Evolutionary conservation across 2,797 vertebrate species (phyloP), one percentile per base, ranked within the genome.

Genomic region (Acanthurus lineatus): DNA sequence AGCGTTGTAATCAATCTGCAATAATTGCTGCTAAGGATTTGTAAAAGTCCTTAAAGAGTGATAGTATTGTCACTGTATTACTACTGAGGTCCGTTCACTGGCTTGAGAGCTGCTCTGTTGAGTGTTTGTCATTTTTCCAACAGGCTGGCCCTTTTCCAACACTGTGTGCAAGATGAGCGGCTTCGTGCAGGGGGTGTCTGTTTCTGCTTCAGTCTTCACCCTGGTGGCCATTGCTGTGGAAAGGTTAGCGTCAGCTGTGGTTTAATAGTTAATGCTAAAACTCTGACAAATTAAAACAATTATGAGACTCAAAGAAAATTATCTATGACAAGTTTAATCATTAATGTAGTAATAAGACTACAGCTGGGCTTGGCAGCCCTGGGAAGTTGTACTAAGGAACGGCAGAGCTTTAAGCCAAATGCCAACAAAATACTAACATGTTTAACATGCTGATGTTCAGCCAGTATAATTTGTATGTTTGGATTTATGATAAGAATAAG

Each of bases 141-240:
- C 78, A 96, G 96, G 96, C 9, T 96, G 96, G 96, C 96, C 96
- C 0, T 96, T 96, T 81, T 93, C 94, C 49, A 95, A 93, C 69
- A 76, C 19, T 0, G 88, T 96, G 56, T 96, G 96, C 78, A 96
- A 96, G 86, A 93, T 96, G 94, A 96, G 95, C 0, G 96, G 96
- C 35, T 94, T 96, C 58, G 92, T 95, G 35, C 96, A 96, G 73
- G 96, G 95, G 2, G 91, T 95, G 71, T 96, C 96, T 4, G 95
- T 96, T 32, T 94, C 95, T 5, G 94, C 96, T 3, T 96, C 96
- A 0, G 94, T 96, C 81, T 96, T 96, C 86, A 96, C 96, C 0
- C 87, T 96, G 79, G 96, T 96, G 84, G 95, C 96, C 57, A 96
- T 96, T 12, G 95, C 96, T 40, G 92, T 95, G 17, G 96, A 96